phyloP scores from a whole-genome alignment of 2,113 vertebrate genomes.

The Cinclus cinclus region DNA sequence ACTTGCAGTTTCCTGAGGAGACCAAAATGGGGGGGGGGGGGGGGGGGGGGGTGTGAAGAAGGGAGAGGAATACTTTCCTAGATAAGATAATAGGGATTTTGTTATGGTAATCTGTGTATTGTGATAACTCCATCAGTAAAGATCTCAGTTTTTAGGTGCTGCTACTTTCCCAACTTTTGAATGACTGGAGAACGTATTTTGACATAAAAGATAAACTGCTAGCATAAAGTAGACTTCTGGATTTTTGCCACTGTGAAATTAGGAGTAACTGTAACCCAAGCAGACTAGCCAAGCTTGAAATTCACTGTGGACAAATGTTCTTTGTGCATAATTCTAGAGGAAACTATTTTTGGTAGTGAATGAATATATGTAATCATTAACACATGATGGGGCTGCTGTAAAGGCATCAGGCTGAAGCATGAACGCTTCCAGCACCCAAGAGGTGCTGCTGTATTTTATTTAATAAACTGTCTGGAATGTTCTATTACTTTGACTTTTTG shows the following conservation, averaged over 20 bases:
- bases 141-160: neutral
- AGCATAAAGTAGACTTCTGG: constrained; percentile 35
- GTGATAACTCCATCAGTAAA: neutral
- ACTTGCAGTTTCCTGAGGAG: neutral
- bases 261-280: constrained; percentile 56
- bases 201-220: constrained; percentile 34
- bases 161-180: neutral
- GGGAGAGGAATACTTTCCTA: neutral
- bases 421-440: constrained; percentile 35
- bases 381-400: constrained; percentile 21
- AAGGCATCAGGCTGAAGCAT: constrained; percentile 4
- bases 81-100: neutral
- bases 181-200: constrained; percentile 2
- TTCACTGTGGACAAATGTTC: constrained; percentile 61
- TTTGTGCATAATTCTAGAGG: constrained; percentile 63
- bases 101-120: neutral
- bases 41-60: rapidly evolving
- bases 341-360: constrained; percentile 64
- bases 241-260: constrained; percentile 57
- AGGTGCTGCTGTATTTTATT: constrained; percentile 32
- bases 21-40: neutral
- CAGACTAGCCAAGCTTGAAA: constrained; percentile 54
- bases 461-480: neutral
- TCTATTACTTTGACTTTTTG: neutral
- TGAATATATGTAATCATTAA: constrained; percentile 65